These are phyloP conservation scores for Augochlora pura DNA, from an alignment of 1,140 invertebrate species.

Conservation along the genomic window DNA sequence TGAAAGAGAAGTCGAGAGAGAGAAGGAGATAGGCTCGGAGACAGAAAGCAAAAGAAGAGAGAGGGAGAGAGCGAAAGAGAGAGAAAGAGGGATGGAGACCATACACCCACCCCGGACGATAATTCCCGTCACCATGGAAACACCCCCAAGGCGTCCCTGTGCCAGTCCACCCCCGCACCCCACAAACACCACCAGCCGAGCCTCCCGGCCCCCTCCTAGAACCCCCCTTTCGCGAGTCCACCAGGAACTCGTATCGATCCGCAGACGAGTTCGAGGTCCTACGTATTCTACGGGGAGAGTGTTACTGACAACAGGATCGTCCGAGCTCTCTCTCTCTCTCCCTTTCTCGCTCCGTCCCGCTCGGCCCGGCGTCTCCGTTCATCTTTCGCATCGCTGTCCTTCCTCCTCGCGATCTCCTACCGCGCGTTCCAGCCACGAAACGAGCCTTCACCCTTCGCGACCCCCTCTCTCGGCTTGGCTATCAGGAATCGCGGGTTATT, in stretches of 20 bases:
- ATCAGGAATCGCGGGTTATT: constrained; percentile 52
- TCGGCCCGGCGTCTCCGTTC: not conserved
- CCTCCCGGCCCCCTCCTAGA: constrained; percentile 41
- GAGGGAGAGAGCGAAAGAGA: constrained; percentile 31
- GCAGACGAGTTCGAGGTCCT: constrained; percentile 73
- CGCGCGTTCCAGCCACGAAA: not conserved
- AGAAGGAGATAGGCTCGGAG: not conserved
- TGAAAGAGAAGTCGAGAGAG: not conserved
- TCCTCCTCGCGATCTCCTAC: not conserved
- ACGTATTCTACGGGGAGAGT: constrained; percentile 69
- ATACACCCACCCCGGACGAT: constrained; percentile 69
- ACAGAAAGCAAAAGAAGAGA: not conserved
- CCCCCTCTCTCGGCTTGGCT: not conserved
- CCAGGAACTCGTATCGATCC: constrained; percentile 75
- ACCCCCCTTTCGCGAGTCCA: constrained; percentile 63
- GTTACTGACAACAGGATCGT: constrained; percentile 69
- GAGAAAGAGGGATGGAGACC: constrained; percentile 42
- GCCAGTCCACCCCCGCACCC: constrained; percentile 71
- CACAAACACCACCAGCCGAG: constrained; percentile 40
- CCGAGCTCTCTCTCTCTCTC: constrained; percentile 3
- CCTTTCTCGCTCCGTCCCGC: constrained; percentile 5
- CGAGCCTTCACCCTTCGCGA: not conserved
- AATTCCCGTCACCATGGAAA: constrained; percentile 76
- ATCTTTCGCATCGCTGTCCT: not conserved
- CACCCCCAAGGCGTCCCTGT: constrained; percentile 77